Percentiles rank a stretch among this genome's conserved stretches.
phyloP scores from a whole-genome alignment of 2,797 vertebrate species.

The Bradypus variegatus region DNA sequence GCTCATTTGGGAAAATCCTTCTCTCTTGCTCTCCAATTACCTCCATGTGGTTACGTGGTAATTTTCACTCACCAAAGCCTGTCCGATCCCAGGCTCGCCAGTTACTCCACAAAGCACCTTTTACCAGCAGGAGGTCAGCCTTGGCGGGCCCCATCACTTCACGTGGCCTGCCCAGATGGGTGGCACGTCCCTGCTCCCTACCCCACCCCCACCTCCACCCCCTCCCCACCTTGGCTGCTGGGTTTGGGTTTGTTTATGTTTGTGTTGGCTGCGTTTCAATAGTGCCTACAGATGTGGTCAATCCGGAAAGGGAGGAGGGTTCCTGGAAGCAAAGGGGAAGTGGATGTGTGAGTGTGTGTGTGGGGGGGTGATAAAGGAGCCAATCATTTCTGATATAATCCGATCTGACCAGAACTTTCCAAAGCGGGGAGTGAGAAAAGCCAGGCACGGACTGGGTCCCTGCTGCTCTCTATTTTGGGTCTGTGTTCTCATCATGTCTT shows the following conservation, averaged over 20 bases:
- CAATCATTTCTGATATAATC: not conserved
- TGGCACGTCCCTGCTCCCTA: not conserved
- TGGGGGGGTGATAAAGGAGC: not conserved
- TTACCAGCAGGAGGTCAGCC: not conserved
- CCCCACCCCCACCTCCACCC: too few species aligned
- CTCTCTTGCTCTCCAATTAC: not conserved
- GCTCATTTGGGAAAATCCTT: not conserved
- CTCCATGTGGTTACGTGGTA: rapidly evolving
- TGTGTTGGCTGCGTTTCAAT: not conserved
- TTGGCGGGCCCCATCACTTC: not conserved
- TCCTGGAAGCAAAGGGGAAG: not conserved
- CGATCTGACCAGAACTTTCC: not conserved
- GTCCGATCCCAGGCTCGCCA: not conserved
- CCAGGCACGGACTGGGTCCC: not conserved
- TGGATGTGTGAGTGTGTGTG: too few species aligned
- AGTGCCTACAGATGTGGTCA: constrained; percentile 11
- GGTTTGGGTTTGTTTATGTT: constrained; percentile 10
- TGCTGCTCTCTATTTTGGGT: not conserved
- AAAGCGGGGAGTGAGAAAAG: not conserved
- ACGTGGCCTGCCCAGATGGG: not conserved
- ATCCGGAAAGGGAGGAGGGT: not conserved
- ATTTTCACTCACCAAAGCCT: not conserved
- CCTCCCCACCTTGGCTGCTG: not conserved
- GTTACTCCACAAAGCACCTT: rapidly evolving
- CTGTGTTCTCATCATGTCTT: not conserved